These are phyloP conservation scores for Camponotus vicinus DNA, from an alignment of 1,140 invertebrate species.

Conservation along the genomic window DNA sequence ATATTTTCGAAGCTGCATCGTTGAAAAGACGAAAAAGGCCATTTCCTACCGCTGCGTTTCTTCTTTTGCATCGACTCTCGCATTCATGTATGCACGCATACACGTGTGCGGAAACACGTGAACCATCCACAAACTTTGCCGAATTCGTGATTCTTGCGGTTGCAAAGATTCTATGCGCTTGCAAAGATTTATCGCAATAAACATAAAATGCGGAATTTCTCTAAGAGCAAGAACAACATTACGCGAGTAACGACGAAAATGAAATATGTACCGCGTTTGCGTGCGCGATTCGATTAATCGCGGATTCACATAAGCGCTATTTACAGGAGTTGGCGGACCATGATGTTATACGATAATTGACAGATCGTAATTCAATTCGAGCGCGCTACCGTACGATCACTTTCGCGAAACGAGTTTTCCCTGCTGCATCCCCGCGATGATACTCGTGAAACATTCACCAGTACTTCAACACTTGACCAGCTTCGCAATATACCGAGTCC, in stretches of 20 bases:
- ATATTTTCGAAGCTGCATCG: constrained; percentile 76
- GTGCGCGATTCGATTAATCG: constrained; percentile 34
- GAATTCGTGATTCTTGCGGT: constrained; percentile 16
- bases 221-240: constrained; percentile 1
- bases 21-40: constrained; percentile 71
- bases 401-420: constrained; percentile 45
- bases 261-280: background rate
- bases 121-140: constrained; percentile 18
- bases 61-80: constrained; percentile 26
- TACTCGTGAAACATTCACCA: constrained; percentile 8
- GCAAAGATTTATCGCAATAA: background rate
- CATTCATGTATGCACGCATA: background rate
- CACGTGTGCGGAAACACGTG: background rate
- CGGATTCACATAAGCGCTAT: background rate
- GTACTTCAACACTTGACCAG: constrained; percentile 20
- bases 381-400: constrained; percentile 3
- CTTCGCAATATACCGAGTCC: background rate
- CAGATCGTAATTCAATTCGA: constrained; percentile 28
- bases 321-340: background rate
- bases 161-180: background rate
- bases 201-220: constrained; percentile 15
- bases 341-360: constrained; percentile 33
- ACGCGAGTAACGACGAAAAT: constrained; percentile 8
- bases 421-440: background rate
- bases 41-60: constrained; percentile 65